Conservation (phyloP, 2,113 vertebrate genomes). For the Archocentrus centrarchus region DNA sequence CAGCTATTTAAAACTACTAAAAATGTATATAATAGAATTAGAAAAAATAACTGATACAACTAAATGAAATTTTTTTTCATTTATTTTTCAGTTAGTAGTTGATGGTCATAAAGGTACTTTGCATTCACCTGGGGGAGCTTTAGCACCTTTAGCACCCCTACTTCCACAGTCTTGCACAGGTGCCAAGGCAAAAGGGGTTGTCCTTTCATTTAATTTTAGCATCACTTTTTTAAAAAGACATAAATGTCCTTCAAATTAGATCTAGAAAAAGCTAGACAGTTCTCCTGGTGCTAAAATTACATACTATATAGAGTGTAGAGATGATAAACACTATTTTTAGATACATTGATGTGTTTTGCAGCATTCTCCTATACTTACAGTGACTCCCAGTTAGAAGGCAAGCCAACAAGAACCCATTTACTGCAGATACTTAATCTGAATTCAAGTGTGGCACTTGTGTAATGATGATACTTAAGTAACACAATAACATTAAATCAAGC, state of each 20-base stretch:
- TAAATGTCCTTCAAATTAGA: background rate
- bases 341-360: background rate
- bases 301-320: background rate
- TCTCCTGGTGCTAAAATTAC: background rate
- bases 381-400: background rate
- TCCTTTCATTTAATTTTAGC: no score
- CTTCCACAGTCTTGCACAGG: no score
- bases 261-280: background rate
- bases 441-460: constrained; percentile 2
- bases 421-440: constrained; percentile 15
- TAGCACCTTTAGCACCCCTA: background rate
- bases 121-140: background rate
- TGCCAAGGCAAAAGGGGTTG: background rate
- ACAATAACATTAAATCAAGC: constrained; percentile 41
- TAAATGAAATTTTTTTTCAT: background rate
- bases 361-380: background rate
- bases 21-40: background rate
- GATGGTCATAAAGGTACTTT: background rate
- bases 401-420: constrained; percentile 30
- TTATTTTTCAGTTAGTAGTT: background rate
- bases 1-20: background rate
- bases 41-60: background rate
- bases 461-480: constrained; percentile 40
- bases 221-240: no score
- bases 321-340: background rate